These are phyloP conservation scores for Xerus rutilus DNA, from an alignment of 2,797 vertebrate species.

Conservation along the genomic window DNA sequence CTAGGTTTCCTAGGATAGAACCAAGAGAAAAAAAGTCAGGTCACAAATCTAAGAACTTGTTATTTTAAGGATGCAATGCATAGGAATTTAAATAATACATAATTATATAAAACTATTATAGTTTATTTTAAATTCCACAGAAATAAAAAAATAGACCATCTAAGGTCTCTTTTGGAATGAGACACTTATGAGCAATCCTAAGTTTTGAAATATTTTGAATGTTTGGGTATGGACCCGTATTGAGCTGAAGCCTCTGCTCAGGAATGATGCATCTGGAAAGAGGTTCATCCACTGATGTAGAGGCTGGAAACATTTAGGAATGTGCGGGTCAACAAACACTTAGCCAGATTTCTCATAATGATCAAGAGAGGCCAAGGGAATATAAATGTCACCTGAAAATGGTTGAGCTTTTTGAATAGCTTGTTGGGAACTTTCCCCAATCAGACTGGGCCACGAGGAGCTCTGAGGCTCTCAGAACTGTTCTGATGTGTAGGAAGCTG, in stretches of 20 bases:
- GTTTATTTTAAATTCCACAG: background rate
- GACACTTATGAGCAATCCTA: background rate
- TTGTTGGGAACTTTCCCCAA: background rate
- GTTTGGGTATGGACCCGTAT: background rate
- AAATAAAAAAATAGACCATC: background rate
- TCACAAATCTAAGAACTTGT: background rate
- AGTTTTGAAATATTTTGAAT: background rate
- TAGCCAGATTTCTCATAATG: background rate
- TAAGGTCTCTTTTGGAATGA: background rate
- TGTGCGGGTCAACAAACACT: background rate
- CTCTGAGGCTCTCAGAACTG: background rate
- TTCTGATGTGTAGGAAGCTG: background rate
- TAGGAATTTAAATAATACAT: background rate
- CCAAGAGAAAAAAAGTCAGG: background rate
- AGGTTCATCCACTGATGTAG: background rate
- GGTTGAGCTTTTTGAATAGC: background rate
- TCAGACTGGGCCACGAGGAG: no score
- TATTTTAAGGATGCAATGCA: background rate
- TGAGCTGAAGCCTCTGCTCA: background rate
- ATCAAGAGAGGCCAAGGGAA: background rate
- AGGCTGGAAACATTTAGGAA: background rate
- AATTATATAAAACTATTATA: background rate
- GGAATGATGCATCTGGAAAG: background rate
- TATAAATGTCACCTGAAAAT: background rate
- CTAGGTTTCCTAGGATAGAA: background rate